Conservation (phyloP, 2,888 invertebrate species). For the Carpatolechia fugitivella region DNA sequence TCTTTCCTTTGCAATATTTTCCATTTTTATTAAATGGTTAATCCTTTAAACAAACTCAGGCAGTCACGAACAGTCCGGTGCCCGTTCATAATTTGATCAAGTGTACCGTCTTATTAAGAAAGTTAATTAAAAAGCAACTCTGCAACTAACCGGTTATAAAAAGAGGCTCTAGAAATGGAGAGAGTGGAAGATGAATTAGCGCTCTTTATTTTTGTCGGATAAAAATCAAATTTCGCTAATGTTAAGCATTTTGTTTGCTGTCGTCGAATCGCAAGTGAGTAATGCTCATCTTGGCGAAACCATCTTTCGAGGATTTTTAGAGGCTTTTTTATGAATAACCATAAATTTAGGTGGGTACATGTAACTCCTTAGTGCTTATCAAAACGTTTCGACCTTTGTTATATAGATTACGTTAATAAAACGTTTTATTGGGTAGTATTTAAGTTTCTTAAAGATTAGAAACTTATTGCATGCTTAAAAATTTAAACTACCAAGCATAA, state of each 20-base stretch:
- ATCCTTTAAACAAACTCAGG: neutral
- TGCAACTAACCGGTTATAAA: conserved; percentile 23
- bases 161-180: conserved; percentile 3
- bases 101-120: conserved; percentile 27
- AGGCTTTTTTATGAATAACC: neutral
- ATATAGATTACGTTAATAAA: too few relatives aligned
- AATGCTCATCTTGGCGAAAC: neutral
- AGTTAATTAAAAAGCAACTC: conserved; percentile 44
- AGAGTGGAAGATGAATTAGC: conserved; percentile 21
- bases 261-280: conserved; percentile 15
- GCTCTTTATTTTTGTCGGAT: conserved; percentile 29
- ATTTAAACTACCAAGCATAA: too few relatives aligned
- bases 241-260: conserved; percentile 21
- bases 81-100: conserved; percentile 32
- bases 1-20: neutral
- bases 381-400: too few relatives aligned
- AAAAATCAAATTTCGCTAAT: conserved; percentile 31
- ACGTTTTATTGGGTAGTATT: too few relatives aligned
- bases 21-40: neutral
- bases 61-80: neutral
- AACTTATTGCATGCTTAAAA: too few relatives aligned
- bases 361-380: too few relatives aligned
- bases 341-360: neutral
- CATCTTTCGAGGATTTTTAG: neutral
- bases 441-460: too few relatives aligned